Conservation (phyloP, 2,888 invertebrate genomes). For the Ophioninae sp. region DNA sequence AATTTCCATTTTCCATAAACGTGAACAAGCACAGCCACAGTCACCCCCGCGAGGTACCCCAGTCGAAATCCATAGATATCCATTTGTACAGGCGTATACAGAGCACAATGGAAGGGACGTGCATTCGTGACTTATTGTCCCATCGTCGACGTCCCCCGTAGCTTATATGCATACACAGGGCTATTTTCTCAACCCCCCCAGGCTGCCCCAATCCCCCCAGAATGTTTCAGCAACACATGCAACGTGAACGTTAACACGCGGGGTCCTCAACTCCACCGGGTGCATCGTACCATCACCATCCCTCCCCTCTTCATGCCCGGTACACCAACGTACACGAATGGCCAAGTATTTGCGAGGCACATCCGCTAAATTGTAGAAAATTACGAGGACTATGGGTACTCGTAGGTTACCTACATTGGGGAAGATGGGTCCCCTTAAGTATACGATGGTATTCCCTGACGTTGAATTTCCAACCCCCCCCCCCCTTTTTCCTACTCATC, state of each 20-base stretch:
- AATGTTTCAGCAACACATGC: conserved; percentile 27
- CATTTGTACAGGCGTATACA: neutral
- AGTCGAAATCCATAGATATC: too few species aligned
- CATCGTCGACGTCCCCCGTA: conserved; percentile 39
- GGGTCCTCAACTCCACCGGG: conserved; percentile 17
- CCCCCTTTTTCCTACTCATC: too few species aligned
- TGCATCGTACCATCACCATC: conserved; percentile 7
- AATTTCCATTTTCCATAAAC: too few species aligned
- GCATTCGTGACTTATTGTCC: conserved; percentile 63
- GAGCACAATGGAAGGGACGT: conserved; percentile 55
- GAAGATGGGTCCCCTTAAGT: conserved; percentile 39
- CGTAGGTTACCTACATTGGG: conserved; percentile 25
- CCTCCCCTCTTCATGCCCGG: too few species aligned
- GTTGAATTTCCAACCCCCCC: too few species aligned
- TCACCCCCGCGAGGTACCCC: too few species aligned
- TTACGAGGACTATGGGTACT: conserved; percentile 65
- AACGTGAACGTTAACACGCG: conserved; percentile 42
- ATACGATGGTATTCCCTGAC: neutral
- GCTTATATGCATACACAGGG: conserved; percentile 6
- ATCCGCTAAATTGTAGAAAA: conserved; percentile 73
- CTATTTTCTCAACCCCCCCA: conserved; percentile 46
- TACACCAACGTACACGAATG: neutral
- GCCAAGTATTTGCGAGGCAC: conserved; percentile 56
- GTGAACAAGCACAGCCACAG: too few species aligned
- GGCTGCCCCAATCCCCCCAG: too few species aligned